Base-by-base conservation (phyloP, 1,140 invertebrate genomes). In the Habropoda laboriosa region DNA sequence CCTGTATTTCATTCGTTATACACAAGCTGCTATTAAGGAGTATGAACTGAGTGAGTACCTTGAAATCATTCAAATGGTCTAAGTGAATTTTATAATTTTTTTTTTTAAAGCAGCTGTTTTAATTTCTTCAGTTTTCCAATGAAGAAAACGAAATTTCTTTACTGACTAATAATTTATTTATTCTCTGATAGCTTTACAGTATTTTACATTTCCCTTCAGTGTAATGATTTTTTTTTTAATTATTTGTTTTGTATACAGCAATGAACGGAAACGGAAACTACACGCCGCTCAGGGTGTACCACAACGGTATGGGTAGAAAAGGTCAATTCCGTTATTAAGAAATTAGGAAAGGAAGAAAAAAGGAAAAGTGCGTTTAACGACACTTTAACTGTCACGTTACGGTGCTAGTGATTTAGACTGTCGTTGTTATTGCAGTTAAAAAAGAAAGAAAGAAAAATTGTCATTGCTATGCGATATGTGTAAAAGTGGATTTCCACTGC, bases 321-420 rank as follows among this genome's bases (percentile, higher is more conserved):
- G 96, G 96, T 79, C 95, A 97, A 89, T 96, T 96, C 93, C 94
- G 96, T 90, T 97, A 96, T 90, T 97, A 93, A 95, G 18, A 24
- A 68, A n/a, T 47, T 60, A 47, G 13, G 57, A 79, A 45, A 63
- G 47, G 51, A 55, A 35, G 13, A 38, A 61, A 18, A 35, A 51
- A 78, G 7, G 53, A n/a, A 38, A 60, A 40, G 58, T 55, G 16
- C 53, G 66, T 63, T 53, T 66, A 71, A 57, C 53, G 51, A 83
- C 70, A 68, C 57, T 80, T 27, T 78, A 74, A 83, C 60, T 71
- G 53, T 70, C 55, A 77, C 42, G 53, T 78, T 77, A 78, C 45
- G 75, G 75, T 78, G 75, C 61, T 80, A 75, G 58, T 47, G 42
- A 63, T 45, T 42, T 74, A 80, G 66, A 60, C 53, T 77, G 42